These are phyloP conservation scores for Capitulum mitella DNA, from an alignment of 2,888 invertebrate genomes.

Conservation along the genomic window DNA sequence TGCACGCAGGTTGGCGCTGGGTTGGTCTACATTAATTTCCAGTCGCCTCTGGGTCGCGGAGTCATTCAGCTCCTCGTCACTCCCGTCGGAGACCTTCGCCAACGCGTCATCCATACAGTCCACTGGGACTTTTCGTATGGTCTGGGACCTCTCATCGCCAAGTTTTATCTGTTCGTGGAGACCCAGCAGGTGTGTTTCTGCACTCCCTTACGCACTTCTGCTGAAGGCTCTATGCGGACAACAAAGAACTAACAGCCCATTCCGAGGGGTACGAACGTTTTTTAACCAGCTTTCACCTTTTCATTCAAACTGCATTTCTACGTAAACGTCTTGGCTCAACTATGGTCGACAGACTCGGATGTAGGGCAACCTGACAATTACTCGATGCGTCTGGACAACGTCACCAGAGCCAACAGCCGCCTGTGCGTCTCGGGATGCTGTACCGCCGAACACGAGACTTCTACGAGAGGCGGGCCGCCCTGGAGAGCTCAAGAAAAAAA, in stretches of 20 bases:
- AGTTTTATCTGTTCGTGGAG: slow-evolving; percentile 60
- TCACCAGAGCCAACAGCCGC: too few relatives aligned
- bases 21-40: slow-evolving; percentile 47
- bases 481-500: too few relatives aligned
- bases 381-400: too few relatives aligned
- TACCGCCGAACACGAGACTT: not conserved
- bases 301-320: too few relatives aligned
- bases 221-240: too few relatives aligned
- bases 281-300: too few relatives aligned
- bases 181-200: slow-evolving; percentile 45
- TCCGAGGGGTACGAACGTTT: too few relatives aligned
- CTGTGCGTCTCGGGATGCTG: not conserved
- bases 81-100: slow-evolving; percentile 66
- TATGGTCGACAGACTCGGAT: too few relatives aligned
- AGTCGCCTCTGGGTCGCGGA: slow-evolving; percentile 45
- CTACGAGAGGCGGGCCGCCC: not conserved
- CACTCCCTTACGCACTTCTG: slow-evolving; percentile 34
- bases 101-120: slow-evolving; percentile 68
- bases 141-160: slow-evolving; percentile 52
- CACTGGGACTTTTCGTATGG: slow-evolving; percentile 56
- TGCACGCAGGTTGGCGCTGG: slow-evolving; percentile 48
- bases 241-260: too few relatives aligned
- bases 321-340: too few relatives aligned
- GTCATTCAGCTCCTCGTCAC: slow-evolving; percentile 68
- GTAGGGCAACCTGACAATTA: too few relatives aligned